phyloP scores from a whole-genome alignment of 2,113 vertebrate species.

The Ictidomys tridecemlineatus region DNA sequence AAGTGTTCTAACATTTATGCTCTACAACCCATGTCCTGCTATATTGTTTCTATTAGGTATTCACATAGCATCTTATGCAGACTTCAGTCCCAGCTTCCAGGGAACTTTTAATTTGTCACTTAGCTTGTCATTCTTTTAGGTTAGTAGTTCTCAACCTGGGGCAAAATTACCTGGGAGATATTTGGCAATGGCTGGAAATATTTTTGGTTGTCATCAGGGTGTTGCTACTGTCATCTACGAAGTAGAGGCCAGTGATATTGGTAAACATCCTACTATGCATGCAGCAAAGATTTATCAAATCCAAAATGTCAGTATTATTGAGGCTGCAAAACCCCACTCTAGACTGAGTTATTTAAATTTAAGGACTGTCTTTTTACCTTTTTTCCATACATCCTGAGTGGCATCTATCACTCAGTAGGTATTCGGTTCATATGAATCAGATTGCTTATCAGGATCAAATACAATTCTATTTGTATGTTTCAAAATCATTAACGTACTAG shows the following conservation, averaged over 20 bases:
- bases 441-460: neutral
- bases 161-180: too few relatives aligned
- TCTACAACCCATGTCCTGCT: too few relatives aligned
- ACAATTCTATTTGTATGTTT: neutral
- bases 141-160: too few relatives aligned
- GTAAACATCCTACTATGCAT: neutral
- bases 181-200: too few relatives aligned
- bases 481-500: neutral
- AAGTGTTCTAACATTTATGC: too few relatives aligned
- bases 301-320: neutral
- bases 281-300: neutral
- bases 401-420: neutral
- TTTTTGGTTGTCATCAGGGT: too few relatives aligned
- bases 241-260: neutral
- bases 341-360: too few relatives aligned
- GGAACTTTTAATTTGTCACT: neutral
- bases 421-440: neutral
- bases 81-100: neutral
- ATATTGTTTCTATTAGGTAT: too few relatives aligned
- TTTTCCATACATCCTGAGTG: neutral
- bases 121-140: slow-evolving; percentile 36
- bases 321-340: neutral
- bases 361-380: too few relatives aligned
- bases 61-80: neutral
- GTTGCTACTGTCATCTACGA: neutral